Base-by-base conservation (phyloP, 2,113 vertebrate genomes). In the Eira barbara region DNA sequence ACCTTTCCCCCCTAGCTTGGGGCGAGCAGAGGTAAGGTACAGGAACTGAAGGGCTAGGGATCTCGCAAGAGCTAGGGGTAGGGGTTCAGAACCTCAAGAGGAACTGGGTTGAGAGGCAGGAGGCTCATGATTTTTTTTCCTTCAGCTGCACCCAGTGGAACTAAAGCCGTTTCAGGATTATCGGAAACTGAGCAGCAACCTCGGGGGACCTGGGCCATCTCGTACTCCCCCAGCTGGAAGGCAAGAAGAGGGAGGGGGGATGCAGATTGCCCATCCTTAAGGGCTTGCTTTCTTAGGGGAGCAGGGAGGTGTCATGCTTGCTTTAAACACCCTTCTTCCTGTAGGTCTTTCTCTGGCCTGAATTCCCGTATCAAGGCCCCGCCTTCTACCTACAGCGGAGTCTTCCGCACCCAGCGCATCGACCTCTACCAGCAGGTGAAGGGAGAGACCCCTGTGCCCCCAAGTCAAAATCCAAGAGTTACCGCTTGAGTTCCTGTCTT, bases 101-200 rank as follows among this genome's bases (percentile, higher is more conserved):
- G 13, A 76, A 39, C 6, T 29, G n/a, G 61, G 23, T 11, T 83
- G 7, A 80, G 27, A 78, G 17, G 17, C 45, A 59, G 69, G 69
- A 76, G 4, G 31, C 20, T 97, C 21, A 88, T 27, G 17, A 9
- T 0, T 47, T 76, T 18, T 29, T 57, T 31, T 52, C 31, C 31
- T 82, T 73, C 47, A 98, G 98, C 91, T 98, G 67, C 98, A 98
- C 39, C 76, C 98, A 73, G 69, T 98, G 74, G 98, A 98, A 96
- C 59, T 98, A 80, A 98, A 98, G 96, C 98, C 98, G 29, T 97
- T 98, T 45, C 98, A 98, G 36, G 98, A 98, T 94, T 98, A 98
- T 88, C 94, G 97, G 42, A 98, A 98, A 89, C 80, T 98, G 59
- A 98, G 92, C 91, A 97, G 96, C 96, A 97, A 57, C 71, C 95